phyloP scores from a whole-genome alignment of 2,888 invertebrate genomes.

The Patella caerulea region DNA sequence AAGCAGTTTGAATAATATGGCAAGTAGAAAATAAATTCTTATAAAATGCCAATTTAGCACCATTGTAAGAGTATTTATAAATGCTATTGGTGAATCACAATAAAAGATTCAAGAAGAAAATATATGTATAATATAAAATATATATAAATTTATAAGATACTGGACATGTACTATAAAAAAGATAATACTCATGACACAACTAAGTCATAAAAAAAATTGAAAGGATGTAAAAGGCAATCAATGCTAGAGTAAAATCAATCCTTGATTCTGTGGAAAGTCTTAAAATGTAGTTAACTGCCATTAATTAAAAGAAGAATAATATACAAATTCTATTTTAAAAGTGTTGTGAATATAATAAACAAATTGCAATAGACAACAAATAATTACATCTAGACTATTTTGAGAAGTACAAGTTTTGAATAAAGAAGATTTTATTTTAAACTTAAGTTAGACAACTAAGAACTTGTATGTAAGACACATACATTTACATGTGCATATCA shows the following conservation, averaged over 20 bases:
- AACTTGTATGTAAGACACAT: no score
- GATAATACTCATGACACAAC: neutral
- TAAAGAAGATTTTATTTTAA: no score
- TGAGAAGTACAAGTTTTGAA: no score
- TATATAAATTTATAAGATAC: neutral
- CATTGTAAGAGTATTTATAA: conserved; percentile 7
- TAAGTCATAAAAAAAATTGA: neutral
- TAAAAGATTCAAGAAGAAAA: neutral
- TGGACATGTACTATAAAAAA: neutral
- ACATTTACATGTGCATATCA: no score
- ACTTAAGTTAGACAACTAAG: no score
- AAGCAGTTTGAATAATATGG: conserved; percentile 1
- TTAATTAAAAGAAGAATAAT: no score
- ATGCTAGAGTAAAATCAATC: neutral
- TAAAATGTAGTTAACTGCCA: neutral
- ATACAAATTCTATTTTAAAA: no score
- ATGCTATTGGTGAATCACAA: conserved; percentile 9
- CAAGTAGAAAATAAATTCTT: neutral
- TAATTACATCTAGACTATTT: no score
- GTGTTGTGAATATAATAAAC: no score
- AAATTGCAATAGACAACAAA: no score
- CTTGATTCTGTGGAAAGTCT: neutral
- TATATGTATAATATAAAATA: neutral
- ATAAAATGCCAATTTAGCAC: conserved; percentile 9
- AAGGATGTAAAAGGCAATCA: neutral